phyloP scores from a whole-genome alignment of 2,797 vertebrate genomes.

The Semotilus atromaculatus region DNA sequence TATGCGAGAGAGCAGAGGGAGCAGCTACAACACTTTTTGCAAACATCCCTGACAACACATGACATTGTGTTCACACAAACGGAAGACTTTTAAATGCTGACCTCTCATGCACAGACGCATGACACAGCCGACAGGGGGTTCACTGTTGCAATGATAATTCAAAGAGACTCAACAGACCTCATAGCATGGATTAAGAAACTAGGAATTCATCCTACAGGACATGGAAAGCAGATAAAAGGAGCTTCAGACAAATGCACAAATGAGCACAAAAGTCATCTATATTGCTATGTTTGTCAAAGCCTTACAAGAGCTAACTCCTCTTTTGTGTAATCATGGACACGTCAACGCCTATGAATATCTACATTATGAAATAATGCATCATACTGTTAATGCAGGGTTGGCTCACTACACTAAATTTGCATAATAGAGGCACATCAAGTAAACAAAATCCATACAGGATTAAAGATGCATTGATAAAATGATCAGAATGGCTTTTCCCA shows the following conservation, averaged over 20 bases:
- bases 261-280: slow-evolving; percentile 10
- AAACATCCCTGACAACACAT: slow-evolving; percentile 31
- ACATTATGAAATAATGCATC: slow-evolving; percentile 15
- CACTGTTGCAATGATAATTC: slow-evolving; percentile 38
- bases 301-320: neutral
- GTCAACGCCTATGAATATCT: neutral
- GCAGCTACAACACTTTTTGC: slow-evolving; percentile 1
- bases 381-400: neutral
- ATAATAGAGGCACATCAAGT: neutral
- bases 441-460: neutral
- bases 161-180: slow-evolving; percentile 35
- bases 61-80: slow-evolving; percentile 37
- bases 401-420: neutral
- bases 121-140: slow-evolving; percentile 33
- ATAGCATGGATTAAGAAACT: slow-evolving; percentile 6
- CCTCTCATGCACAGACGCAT: slow-evolving; percentile 31
- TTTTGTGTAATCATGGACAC: neutral
- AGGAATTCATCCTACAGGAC: slow-evolving; percentile 34
- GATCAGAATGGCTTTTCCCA: neutral
- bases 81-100: slow-evolving; percentile 35
- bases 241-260: neutral
- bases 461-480: neutral
- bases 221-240: slow-evolving; percentile 30
- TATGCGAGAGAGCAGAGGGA: neutral
- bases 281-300: slow-evolving; percentile 8